These are phyloP conservation scores for Neocrepidodera transversa DNA, from an alignment of 2,888 invertebrate genomes.

Conservation along the genomic window DNA sequence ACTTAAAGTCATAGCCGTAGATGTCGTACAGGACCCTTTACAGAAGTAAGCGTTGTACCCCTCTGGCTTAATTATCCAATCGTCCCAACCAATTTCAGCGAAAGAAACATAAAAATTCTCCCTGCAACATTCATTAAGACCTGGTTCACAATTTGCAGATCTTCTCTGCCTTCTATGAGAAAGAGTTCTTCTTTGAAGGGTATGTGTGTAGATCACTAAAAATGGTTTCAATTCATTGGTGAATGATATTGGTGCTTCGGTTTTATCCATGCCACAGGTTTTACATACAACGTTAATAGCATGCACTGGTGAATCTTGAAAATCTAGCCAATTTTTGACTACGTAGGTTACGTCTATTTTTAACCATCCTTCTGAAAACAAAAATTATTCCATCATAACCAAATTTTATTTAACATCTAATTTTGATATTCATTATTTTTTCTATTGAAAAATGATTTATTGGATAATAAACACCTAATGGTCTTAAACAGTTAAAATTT, in stretches of 20 bases:
- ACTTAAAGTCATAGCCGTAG: conserved; percentile 72
- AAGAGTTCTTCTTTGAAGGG: conserved; percentile 65
- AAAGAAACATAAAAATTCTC: conserved; percentile 85
- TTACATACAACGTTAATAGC: conserved; percentile 80
- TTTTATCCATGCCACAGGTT: conserved; percentile 73
- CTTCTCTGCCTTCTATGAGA: conserved; percentile 57
- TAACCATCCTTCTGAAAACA: conserved; percentile 77
- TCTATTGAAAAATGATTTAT: too few species aligned
- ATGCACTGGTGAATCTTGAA: conserved; percentile 70
- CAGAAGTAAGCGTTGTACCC: conserved; percentile 91
- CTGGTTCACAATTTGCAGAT: conserved; percentile 73
- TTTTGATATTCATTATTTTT: too few species aligned
- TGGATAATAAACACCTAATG: too few species aligned
- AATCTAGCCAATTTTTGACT: conserved; percentile 78
- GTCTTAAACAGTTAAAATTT: too few species aligned
- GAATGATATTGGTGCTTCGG: conserved; percentile 73
- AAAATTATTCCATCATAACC: too few species aligned
- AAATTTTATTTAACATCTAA: too few species aligned
- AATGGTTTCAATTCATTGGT: conserved; percentile 77
- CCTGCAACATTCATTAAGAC: conserved; percentile 79
- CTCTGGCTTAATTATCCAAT: conserved; percentile 84
- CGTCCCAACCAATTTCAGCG: conserved; percentile 85
- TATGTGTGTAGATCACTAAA: conserved; percentile 79
- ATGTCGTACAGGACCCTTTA: conserved; percentile 78
- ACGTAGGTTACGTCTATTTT: conserved; percentile 80